Base-by-base conservation (phyloP, 2,888 invertebrate genomes). In the Euphydryas editha region DNA sequence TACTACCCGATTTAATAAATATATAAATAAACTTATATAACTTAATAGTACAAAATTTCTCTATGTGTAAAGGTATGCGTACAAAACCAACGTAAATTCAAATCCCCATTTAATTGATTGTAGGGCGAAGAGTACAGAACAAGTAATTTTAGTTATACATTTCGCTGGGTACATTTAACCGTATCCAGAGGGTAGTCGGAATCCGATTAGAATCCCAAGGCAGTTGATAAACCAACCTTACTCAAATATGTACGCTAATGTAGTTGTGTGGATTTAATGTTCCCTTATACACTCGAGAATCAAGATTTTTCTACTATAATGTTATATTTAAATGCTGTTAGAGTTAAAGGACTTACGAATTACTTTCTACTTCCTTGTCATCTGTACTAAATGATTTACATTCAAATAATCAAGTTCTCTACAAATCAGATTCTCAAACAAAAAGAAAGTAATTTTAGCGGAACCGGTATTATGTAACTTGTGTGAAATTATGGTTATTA, bases 131-230 rank as follows among this genome's bases (percentile, higher is more conserved):
- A 58, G 57, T 37, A 59, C 13, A n/a, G 5, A 54, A 67, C 54
- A 49, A 36, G n/a, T 46, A 51, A 62, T 68, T 58, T 20, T 36
- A 62, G 21, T 62, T 54, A 20, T 30, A 54, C 51, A 58, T 68
- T 61, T 54, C 58, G 44, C 21, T 59, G 42, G 59, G 49, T 44
- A 56, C 21, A 65, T 65, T 70, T 62, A 64, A 62, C 47, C 47
- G 44, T 47, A 59, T 62, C 59, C 62, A 67, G 61, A 60, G 62
- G 67, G 67, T 65, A 62, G 59, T 65, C 44, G 61, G 56, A 62
- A 70, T 65, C 65, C 65, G 70, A 67, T 70, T 67, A 65, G 64
- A 62, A 65, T 65, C 67, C 67, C 70, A 62, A 59, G 67, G 70
- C 51, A 59, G 62, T 67, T 67, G 62, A 67, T 69, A 61, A 67